Percentiles rank a stretch among this genome's conserved stretches.
Evolutionary conservation across 2,888 invertebrate genomes (phyloP).

Genomic region (Gastrophysa polygoni): DNA sequence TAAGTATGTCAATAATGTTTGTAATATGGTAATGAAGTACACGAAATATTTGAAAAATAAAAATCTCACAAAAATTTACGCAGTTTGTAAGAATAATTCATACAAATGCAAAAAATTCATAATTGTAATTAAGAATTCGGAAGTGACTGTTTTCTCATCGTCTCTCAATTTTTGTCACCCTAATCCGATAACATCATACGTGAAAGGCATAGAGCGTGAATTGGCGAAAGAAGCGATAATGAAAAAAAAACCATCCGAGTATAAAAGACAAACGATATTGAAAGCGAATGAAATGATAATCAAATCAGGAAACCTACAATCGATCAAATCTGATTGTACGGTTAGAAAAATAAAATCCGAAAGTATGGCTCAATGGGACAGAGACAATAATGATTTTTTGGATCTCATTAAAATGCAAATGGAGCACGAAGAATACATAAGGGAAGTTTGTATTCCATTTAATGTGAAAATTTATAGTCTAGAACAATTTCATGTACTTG

Average conservation of each 20-base stretch:
- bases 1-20: constrained; percentile 20
- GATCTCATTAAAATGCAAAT: constrained; percentile 26
- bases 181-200: background rate
- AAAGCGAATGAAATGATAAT: background rate
- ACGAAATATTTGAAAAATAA: constrained; percentile 15
- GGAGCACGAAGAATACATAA: constrained; percentile 30
- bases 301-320: constrained; percentile 15
- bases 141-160: too few species aligned
- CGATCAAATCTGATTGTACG: constrained; percentile 26
- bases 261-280: constrained; percentile 12
- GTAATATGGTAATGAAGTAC: constrained; percentile 9
- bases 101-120: too few species aligned
- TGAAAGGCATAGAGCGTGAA: constrained; percentile 14
- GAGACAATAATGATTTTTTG: constrained; percentile 20
- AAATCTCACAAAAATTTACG: constrained; percentile 15
- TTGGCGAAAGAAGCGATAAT: constrained; percentile 5
- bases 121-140: constrained; percentile 19
- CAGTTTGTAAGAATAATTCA: constrained; percentile 18
- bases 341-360: constrained; percentile 31
- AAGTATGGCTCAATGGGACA: constrained; percentile 14
- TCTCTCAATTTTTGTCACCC: constrained; percentile 11
- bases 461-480: constrained; percentile 32
- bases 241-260: constrained; percentile 12
- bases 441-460: constrained; percentile 33
- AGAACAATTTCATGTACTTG: constrained; percentile 24